These are phyloP conservation scores for Glossophaga mutica DNA, from an alignment of 2,797 vertebrate genomes.

Conservation along the genomic window DNA sequence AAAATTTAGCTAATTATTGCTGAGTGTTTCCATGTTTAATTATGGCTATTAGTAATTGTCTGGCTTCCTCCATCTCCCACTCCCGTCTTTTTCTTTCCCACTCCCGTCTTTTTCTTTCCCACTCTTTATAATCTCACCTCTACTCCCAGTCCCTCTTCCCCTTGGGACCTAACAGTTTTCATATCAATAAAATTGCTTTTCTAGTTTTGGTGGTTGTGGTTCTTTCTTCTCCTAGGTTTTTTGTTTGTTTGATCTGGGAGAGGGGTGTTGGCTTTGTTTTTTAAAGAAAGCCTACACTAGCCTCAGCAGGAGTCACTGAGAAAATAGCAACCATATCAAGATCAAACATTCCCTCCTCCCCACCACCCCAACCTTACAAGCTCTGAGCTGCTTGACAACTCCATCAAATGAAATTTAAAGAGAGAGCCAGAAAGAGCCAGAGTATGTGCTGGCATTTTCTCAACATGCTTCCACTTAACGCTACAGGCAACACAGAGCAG, in stretches of 20 bases:
- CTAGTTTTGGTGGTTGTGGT: background rate
- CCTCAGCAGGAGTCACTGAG: background rate
- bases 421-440: background rate
- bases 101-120: background rate
- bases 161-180: background rate
- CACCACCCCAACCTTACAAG: background rate
- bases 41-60: conserved; percentile 68
- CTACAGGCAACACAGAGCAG: background rate
- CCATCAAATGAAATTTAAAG: conserved; percentile 45
- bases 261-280: background rate
- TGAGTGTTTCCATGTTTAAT: conserved; percentile 60
- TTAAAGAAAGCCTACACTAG: background rate
- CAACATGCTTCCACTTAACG: conserved; percentile 50
- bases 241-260: background rate
- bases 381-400: conserved; percentile 36
- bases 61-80: background rate
- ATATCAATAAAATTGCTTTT: background rate
- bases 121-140: background rate
- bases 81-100: background rate
- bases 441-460: conserved; percentile 32
- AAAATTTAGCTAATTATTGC: conserved; percentile 69
- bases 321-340: background rate
- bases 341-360: conserved; percentile 11
- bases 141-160: background rate
- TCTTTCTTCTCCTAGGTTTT: background rate